phyloP scores from a whole-genome alignment of 2,888 invertebrate genomes.

The Venusia cambrica region DNA sequence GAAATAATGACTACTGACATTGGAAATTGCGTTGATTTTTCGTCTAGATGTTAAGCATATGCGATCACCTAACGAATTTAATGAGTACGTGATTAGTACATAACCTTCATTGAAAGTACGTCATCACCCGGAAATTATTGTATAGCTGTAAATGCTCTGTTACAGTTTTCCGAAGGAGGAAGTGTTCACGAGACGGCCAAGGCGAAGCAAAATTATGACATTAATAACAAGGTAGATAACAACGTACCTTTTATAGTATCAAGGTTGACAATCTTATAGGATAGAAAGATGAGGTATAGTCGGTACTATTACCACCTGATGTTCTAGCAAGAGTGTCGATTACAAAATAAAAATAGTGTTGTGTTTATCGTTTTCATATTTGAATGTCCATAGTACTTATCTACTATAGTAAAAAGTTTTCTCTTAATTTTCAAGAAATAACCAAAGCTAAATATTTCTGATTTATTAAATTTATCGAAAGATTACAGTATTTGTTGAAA shows the following conservation, averaged over 20 bases:
- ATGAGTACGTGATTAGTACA: conserved; percentile 44
- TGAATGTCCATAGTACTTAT: too few relatives aligned
- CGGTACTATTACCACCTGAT: too few relatives aligned
- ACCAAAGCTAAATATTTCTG: too few relatives aligned
- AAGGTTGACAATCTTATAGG: conserved; percentile 17
- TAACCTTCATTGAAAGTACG: conserved; percentile 62
- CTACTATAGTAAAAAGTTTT: too few relatives aligned
- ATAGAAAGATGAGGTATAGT: conserved; percentile 3
- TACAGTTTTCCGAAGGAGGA: conserved; percentile 78
- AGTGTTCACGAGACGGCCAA: conserved; percentile 61
- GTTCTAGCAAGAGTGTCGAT: too few relatives aligned
- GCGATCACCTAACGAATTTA: conserved; percentile 40
- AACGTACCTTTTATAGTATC: conserved; percentile 12
- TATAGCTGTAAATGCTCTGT: conserved; percentile 61
- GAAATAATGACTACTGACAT: too few relatives aligned
- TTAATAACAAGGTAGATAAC: conserved; percentile 24
- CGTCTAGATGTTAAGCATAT: neutral
- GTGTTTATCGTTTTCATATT: too few relatives aligned
- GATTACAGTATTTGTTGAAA: too few relatives aligned
- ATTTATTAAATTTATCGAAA: too few relatives aligned
- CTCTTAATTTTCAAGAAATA: too few relatives aligned
- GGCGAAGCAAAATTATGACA: conserved; percentile 66
- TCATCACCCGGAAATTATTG: conserved; percentile 72
- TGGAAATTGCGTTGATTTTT: neutral
- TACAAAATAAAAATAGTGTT: too few relatives aligned